These are phyloP conservation scores for Erebia epiphron DNA, from an alignment of 2,888 invertebrate species.

Conservation along the genomic window DNA sequence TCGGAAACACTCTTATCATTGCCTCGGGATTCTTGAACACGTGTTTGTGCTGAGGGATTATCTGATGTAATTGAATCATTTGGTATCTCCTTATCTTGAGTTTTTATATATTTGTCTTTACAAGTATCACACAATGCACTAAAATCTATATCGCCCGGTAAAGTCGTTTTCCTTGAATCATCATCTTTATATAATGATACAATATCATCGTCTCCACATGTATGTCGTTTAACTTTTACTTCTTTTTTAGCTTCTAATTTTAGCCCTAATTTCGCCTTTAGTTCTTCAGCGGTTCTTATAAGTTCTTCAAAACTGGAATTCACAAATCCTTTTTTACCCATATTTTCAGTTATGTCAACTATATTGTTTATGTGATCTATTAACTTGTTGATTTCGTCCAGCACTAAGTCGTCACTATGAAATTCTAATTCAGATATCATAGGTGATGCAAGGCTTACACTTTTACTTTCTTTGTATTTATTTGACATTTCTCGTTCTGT, in stretches of 20 bases:
- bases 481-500: conserved; percentile 16
- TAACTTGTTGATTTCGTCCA: conserved; percentile 43
- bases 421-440: conserved; percentile 22
- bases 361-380: conserved; percentile 46
- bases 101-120: conserved; percentile 37
- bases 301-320: conserved; percentile 45
- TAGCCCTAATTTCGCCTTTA: conserved; percentile 42
- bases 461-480: conserved; percentile 28
- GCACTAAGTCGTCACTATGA: conserved; percentile 21
- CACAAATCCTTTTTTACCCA: conserved; percentile 42
- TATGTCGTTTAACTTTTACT: neutral
- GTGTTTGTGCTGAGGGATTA: neutral
- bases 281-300: conserved; percentile 44
- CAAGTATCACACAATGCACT: conserved; percentile 41
- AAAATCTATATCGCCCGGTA: conserved; percentile 29
- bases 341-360: conserved; percentile 44
- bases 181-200: neutral
- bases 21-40: neutral
- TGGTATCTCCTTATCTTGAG: conserved; percentile 24
- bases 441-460: conserved; percentile 16
- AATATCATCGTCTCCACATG: neutral
- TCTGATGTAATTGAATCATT: conserved; percentile 14
- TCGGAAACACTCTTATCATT: conserved; percentile 44
- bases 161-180: conserved; percentile 17
- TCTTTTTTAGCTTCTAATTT: conserved; percentile 20